Evolutionary conservation across 1,140 invertebrate species (phyloP).

Genomic region (Oscheius sp.): DNA sequence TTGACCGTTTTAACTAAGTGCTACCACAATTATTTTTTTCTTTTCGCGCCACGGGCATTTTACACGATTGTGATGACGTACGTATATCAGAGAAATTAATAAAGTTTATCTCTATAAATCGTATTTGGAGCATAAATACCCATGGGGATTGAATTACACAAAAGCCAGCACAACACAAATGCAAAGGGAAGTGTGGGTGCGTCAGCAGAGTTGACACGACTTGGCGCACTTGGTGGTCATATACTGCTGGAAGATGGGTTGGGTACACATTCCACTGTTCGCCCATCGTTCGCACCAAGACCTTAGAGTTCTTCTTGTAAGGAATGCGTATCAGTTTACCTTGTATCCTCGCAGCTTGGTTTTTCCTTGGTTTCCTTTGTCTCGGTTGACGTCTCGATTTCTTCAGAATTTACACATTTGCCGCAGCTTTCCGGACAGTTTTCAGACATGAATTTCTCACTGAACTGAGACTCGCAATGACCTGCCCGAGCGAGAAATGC

Average conservation of each 20-base stretch:
- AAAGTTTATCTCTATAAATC: too few species aligned
- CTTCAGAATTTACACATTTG: slow-evolving; percentile 22
- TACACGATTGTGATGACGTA: too few species aligned
- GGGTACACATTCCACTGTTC: slow-evolving; percentile 46
- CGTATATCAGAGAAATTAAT: too few species aligned
- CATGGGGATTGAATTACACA: not conserved
- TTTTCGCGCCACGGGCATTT: too few species aligned
- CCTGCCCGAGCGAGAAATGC: slow-evolving; percentile 45
- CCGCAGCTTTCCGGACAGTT: slow-evolving; percentile 49
- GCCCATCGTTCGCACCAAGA: slow-evolving; percentile 54
- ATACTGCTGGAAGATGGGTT: slow-evolving; percentile 46
- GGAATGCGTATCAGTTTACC: slow-evolving; percentile 2
- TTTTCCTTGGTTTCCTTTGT: not conserved
- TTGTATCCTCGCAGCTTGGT: slow-evolving; percentile 36
- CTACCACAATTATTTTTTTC: too few species aligned
- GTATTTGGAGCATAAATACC: not conserved
- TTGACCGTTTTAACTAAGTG: too few species aligned
- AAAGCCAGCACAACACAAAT: not conserved
- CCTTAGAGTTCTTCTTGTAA: slow-evolving; percentile 21
- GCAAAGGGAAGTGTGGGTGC: not conserved
- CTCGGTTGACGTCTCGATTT: not conserved
- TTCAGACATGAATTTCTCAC: slow-evolving; percentile 44
- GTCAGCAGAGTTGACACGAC: slow-evolving; percentile 47
- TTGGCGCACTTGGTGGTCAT: slow-evolving; percentile 48
- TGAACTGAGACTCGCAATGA: slow-evolving; percentile 49